A percentile compares a stretch with the other conserved stretches of the same genome.
Conservation (phyloP, 2,797 vertebrate species). For the Neomorphus geoffroyi region DNA sequence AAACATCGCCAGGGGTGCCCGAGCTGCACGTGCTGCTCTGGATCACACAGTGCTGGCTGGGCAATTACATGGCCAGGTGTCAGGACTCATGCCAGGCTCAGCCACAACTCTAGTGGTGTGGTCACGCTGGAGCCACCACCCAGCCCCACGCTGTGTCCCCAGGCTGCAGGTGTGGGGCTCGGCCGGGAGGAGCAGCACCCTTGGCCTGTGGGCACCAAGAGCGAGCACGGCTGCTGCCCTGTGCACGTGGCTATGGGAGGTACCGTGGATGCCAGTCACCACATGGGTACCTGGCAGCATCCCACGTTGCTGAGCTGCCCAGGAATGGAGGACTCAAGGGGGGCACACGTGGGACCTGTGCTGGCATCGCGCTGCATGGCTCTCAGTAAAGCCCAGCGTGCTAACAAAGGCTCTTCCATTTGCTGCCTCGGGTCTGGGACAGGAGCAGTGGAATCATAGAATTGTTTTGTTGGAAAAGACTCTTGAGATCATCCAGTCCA, state of each 20-base stretch:
- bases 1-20: rapidly evolving
- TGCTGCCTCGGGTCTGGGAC: rapidly evolving
- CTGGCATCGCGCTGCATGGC: background rate
- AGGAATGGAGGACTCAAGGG: too few relatives aligned
- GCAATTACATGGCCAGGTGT: background rate
- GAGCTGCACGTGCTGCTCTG: rapidly evolving
- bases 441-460: too few relatives aligned
- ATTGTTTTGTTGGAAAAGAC: too few relatives aligned
- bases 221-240: constrained; percentile 81
- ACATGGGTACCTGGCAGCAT: background rate
- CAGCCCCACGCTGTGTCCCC: background rate
- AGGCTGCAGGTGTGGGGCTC: constrained; percentile 76
- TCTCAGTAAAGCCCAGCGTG: rapidly evolving
- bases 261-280: background rate
- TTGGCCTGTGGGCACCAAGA: constrained; percentile 79
- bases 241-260: constrained; percentile 83
- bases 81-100: background rate
- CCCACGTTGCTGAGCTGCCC: background rate
- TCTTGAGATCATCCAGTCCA: too few relatives aligned
- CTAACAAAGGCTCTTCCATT: background rate
- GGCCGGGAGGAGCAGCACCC: constrained; percentile 82
- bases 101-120: rapidly evolving
- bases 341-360: rapidly evolving
- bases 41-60: rapidly evolving
- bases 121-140: rapidly evolving